These are phyloP conservation scores for Frieseomelitta varia DNA, from an alignment of 1,140 invertebrate genomes.

Conservation along the genomic window DNA sequence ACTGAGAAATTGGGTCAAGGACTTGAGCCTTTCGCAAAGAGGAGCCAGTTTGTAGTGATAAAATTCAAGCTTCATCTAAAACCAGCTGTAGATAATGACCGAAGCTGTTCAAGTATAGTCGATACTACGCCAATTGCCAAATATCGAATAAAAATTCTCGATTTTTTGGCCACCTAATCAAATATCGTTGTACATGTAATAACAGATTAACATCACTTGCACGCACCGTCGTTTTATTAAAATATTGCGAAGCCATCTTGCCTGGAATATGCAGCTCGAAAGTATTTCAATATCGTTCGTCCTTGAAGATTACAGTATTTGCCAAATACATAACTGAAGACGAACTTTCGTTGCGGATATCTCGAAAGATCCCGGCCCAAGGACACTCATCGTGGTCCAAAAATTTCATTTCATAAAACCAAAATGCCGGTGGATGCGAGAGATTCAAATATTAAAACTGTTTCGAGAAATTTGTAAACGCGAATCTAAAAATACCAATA, in stretches of 20 bases:
- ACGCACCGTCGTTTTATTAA: not conserved
- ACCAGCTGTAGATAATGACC: not conserved
- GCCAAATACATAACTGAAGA: constrained; percentile 11
- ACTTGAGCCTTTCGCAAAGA: no score
- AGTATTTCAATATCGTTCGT: constrained; percentile 11
- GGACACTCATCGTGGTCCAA: not conserved
- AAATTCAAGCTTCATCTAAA: no score
- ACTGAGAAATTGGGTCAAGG: no score
- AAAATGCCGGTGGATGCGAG: not conserved
- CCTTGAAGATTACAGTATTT: not conserved
- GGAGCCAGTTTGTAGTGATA: no score
- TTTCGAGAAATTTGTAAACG: not conserved
- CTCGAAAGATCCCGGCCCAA: not conserved
- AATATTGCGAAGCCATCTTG: not conserved
- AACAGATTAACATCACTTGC: not conserved
- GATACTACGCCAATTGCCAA: not conserved
- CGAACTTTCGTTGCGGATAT: constrained; percentile 7
- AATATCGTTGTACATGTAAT: not conserved
- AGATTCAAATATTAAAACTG: not conserved
- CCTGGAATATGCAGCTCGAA: not conserved
- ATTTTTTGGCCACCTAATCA: not conserved
- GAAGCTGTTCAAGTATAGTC: not conserved
- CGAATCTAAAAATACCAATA: not conserved
- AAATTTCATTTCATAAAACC: not conserved
- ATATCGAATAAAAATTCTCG: not conserved